Evolutionary conservation across 2,113 vertebrate genomes (phyloP).

Genomic region (Dascyllus trimaculatus): DNA sequence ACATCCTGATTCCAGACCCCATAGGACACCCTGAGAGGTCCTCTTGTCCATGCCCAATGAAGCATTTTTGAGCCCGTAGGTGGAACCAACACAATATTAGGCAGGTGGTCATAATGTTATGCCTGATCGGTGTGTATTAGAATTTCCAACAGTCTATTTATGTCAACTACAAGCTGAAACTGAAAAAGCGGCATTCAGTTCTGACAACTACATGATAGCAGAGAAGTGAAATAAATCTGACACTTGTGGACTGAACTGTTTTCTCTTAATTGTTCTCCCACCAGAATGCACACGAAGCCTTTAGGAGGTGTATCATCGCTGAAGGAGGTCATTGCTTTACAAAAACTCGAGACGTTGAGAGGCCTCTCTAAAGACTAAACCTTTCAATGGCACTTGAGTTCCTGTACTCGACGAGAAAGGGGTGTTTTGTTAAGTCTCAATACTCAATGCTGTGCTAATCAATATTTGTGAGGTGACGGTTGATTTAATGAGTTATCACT

Average conservation of each 20-base stretch:
- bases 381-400: background rate
- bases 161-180: background rate
- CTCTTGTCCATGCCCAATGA: too few species aligned
- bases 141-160: background rate
- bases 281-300: background rate
- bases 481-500: too few species aligned
- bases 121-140: too few species aligned
- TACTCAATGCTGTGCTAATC: background rate
- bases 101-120: too few species aligned
- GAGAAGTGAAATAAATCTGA: too few species aligned
- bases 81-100: too few species aligned
- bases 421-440: background rate
- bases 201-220: background rate
- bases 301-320: background rate
- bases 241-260: background rate
- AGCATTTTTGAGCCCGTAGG: too few species aligned
- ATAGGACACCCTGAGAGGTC: too few species aligned
- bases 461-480: background rate
- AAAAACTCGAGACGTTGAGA: background rate
- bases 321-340: slow-evolving; percentile 19
- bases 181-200: background rate
- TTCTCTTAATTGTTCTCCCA: background rate
- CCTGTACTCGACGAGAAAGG: background rate
- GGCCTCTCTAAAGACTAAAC: slow-evolving; percentile 7
- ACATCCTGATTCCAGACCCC: too few species aligned